A percentile compares a stretch with the other conserved stretches of the same genome.
phyloP scores from a whole-genome alignment of 2,113 vertebrate genomes.

The Halcyon senegalensis region DNA sequence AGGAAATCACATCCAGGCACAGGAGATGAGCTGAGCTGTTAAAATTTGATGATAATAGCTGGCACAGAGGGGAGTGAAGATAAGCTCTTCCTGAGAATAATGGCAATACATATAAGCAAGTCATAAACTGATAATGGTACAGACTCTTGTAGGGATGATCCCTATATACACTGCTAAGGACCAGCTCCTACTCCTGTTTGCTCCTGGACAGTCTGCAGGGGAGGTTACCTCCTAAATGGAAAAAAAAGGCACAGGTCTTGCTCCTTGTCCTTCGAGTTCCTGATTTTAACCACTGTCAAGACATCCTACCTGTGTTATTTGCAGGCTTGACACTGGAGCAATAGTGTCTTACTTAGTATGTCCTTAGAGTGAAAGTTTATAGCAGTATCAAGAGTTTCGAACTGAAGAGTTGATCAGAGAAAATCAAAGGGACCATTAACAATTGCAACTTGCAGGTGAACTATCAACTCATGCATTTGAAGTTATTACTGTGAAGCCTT shows the following conservation, averaged over 20 bases:
- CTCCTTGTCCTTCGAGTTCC: not conserved
- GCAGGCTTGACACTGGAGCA: not conserved
- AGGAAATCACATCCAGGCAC: not conserved
- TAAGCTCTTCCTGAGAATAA: not conserved
- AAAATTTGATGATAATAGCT: conserved; percentile 36
- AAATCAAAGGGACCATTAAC: not conserved
- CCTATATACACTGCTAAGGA: not conserved
- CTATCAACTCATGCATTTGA: not conserved
- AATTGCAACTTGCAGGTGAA: not conserved
- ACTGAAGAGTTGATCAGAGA: not conserved
- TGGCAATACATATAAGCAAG: not conserved
- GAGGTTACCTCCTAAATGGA: not conserved
- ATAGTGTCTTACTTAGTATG: not conserved
- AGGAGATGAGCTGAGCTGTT: not conserved
- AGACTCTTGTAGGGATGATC: not conserved
- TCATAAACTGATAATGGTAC: not conserved
- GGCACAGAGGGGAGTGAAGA: not conserved
- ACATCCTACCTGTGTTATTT: not conserved
- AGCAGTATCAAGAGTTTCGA: not conserved
- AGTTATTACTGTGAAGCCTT: not conserved
- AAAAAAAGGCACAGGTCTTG: not conserved
- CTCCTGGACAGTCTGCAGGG: not conserved
- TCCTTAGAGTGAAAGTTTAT: not conserved
- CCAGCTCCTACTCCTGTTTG: accelerated
- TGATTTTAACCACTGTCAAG: not conserved